phyloP scores from a whole-genome alignment of 1,140 invertebrate genomes.

The Hylyphantes graminicola region DNA sequence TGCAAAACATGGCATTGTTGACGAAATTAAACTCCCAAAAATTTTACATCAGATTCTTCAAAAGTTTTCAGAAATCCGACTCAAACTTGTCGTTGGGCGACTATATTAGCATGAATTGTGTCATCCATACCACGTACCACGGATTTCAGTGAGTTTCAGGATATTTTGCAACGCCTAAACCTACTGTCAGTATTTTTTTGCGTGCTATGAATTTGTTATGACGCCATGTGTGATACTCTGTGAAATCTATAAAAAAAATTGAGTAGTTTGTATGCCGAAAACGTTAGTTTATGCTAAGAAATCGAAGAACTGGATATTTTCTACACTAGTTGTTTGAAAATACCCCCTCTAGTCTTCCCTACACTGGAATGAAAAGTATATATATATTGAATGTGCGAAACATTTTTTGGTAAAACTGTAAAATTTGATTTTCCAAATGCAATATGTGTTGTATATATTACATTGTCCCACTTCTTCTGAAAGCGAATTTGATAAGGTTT shows the following conservation, averaged over 20 bases:
- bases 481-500: too few relatives aligned
- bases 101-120: conserved; percentile 23
- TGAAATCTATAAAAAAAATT: conserved; percentile 21
- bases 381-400: too few relatives aligned
- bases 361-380: too few relatives aligned
- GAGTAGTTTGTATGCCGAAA: conserved; percentile 39
- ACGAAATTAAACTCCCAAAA: too few relatives aligned
- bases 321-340: conserved; percentile 18
- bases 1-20: too few relatives aligned
- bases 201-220: conserved; percentile 32
- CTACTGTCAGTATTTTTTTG: conserved; percentile 9
- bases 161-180: conserved; percentile 2
- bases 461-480: too few relatives aligned
- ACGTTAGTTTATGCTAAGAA: conserved; percentile 23
- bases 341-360: background rate
- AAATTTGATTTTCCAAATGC: too few relatives aligned
- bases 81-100: background rate
- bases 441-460: too few relatives aligned
- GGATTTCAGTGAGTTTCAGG: conserved; percentile 1
- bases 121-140: background rate
- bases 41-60: too few relatives aligned
- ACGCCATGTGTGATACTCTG: background rate
- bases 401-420: too few relatives aligned
- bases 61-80: too few relatives aligned
- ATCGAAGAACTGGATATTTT: conserved; percentile 28